Evolutionary conservation across 2,113 vertebrate species (phyloP).

Genomic region (Cynopterus brachyotis): DNA sequence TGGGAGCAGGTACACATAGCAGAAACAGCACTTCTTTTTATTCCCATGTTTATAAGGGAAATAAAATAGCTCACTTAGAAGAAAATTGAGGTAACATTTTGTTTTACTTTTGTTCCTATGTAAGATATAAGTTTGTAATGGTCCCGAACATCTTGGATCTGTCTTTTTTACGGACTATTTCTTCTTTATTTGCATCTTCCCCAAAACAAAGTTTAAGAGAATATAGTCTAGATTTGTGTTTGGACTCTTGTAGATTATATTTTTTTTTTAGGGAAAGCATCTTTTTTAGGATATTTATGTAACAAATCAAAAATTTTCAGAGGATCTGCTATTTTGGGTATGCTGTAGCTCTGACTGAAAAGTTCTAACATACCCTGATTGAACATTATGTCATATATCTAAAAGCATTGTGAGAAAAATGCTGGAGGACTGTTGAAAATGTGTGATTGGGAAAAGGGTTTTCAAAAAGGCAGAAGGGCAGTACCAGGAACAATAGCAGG

Average conservation of each 20-base stretch:
- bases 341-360: neutral
- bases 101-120: neutral
- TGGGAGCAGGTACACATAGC: neutral
- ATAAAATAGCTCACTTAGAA: neutral
- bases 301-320: neutral
- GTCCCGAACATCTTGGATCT: neutral
- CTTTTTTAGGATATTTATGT: slow-evolving; percentile 9
- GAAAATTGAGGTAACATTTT: neutral
- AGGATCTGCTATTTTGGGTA: neutral
- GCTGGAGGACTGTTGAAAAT: neutral
- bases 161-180: neutral
- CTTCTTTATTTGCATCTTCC: neutral
- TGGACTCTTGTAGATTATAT: neutral
- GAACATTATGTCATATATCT: neutral
- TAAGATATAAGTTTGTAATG: neutral
- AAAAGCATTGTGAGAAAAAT: neutral
- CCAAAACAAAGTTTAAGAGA: neutral
- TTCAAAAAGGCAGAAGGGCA: neutral
- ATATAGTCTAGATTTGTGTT: slow-evolving; percentile 33
- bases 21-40: neutral
- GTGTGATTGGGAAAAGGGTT: neutral
- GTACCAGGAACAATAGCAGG: neutral
- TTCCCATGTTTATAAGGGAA: neutral
- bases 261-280: neutral
- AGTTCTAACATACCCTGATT: neutral